Percentiles rank a stretch among this genome's conserved stretches.
Conservation (phyloP, 35 echinoderm and acorn worm species). For the Patiria miniata region DNA sequence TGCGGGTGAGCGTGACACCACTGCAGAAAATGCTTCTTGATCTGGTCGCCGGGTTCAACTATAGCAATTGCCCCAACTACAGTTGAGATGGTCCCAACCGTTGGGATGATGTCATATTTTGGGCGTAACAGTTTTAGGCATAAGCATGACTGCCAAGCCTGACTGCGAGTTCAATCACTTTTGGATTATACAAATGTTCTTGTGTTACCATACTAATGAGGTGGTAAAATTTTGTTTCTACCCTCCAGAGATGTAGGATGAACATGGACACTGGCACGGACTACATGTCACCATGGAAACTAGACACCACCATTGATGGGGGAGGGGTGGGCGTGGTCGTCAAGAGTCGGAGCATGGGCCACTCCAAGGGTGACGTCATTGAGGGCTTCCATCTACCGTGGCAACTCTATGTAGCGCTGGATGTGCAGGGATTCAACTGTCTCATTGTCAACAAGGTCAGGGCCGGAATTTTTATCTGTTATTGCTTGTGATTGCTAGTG, state of each 20-base stretch:
- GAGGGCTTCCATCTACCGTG: conserved; percentile 97
- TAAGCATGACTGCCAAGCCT: no score
- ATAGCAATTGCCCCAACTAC: no score
- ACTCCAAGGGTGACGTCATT: conserved; percentile 80
- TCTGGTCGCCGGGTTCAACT: no score
- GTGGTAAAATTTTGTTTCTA: not conserved
- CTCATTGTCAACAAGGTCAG: conserved; percentile 85
- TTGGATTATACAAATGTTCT: no score
- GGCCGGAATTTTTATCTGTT: no score
- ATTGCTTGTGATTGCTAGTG: no score
- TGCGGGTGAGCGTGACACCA: no score
- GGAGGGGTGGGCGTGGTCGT: conserved; percentile 88
- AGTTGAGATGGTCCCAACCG: no score
- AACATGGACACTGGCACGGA: conserved; percentile 94
- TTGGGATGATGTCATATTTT: no score
- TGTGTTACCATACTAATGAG: not conserved
- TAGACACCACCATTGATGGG: conserved; percentile 84
- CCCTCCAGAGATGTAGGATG: conserved; percentile 76
- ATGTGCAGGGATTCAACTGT: conserved; percentile 89
- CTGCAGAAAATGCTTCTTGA: no score
- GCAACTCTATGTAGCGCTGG: conserved; percentile 78
- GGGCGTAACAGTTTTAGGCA: no score
- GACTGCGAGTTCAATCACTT: no score
- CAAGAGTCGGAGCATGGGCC: conserved; percentile 59
- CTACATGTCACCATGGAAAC: conserved; percentile 83